Evolutionary conservation across 1,140 invertebrate genomes (phyloP), one percentile per base, ranked within the genome.

Genomic region (Neoseiulus cucumeris): DNA sequence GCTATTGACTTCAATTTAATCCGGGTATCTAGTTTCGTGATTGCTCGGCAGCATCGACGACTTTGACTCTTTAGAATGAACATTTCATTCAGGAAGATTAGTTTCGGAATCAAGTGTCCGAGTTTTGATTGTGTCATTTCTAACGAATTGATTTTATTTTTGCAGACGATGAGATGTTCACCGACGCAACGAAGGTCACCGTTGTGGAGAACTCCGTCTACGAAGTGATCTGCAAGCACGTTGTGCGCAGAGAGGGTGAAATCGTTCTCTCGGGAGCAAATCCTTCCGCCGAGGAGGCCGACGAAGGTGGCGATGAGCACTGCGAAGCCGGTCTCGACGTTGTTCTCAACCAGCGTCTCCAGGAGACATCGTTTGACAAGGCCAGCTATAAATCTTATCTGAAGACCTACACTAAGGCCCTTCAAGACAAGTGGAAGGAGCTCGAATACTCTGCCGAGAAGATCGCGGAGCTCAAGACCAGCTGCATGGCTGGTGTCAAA

Each of bases 141-240:
- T 39, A 39, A 39, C 33, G 4, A 39, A n/a, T n/a, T n/a, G 33
- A 39, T 9, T 39, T 9, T 9, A 74, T 66, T 64, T 72, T 81
- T 80, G 75, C 79, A 89, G 90, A 89, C 71, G 92, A 97, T 77
- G 93, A 97, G 79, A 91, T 97, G 85, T 94, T 94, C 80, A 91
- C 91, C 42, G 93, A 97, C 78, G 87, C 88, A n/a, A 94, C 91
- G 76, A 94, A 87, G 79, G 84, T 93, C 67, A 91, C 94, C 75
- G 76, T 95, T 59, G 80, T 96, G 14, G 90, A 95, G 74, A 87
- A 92, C 75, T 89, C 92, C 29, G 74, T 96, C 42, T 97, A 93
- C 72, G 92, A 96, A 83, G 91, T 97, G 33, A 87, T 88, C 74
- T 91, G 91, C 71, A 68, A 84, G 83, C 76, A 88, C 44, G 80